Percentiles rank a stretch among this genome's conserved stretches.
phyloP scores from a whole-genome alignment of 2,888 invertebrate genomes.

The Ferdinandea cuprea region DNA sequence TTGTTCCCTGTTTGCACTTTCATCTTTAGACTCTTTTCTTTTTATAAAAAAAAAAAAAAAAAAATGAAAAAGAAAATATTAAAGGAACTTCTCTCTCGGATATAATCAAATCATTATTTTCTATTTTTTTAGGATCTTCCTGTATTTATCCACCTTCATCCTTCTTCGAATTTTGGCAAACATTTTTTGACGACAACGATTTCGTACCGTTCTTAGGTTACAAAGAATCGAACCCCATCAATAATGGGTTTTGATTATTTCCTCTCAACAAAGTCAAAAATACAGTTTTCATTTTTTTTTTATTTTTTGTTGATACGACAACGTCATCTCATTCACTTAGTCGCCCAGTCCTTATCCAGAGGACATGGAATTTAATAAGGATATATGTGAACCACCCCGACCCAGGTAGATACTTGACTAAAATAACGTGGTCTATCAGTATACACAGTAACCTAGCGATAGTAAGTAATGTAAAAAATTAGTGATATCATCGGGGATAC shows the following conservation, averaged over 20 bases:
- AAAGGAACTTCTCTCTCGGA: background rate
- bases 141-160: background rate
- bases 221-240: constrained; percentile 18
- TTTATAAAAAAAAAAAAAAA: too few species aligned
- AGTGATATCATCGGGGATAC: background rate
- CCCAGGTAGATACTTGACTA: constrained; percentile 7
- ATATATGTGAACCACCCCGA: background rate
- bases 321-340: background rate
- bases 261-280: background rate
- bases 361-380: constrained; percentile 33
- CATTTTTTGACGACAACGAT: background rate
- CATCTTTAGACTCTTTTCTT: background rate
- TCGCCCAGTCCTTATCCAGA: background rate
- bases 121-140: background rate
- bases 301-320: too few species aligned
- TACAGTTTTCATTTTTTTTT: background rate
- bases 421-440: background rate
- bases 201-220: constrained; percentile 27
- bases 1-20: background rate
- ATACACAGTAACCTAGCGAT: constrained; percentile 8
- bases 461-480: constrained; percentile 3
- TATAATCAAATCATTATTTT: constrained; percentile 17
- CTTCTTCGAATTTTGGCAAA: background rate
- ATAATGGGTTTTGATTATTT: constrained; percentile 23
- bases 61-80: background rate